phyloP scores from a whole-genome alignment of 1,140 invertebrate genomes.

The Apolygus lucorum region DNA sequence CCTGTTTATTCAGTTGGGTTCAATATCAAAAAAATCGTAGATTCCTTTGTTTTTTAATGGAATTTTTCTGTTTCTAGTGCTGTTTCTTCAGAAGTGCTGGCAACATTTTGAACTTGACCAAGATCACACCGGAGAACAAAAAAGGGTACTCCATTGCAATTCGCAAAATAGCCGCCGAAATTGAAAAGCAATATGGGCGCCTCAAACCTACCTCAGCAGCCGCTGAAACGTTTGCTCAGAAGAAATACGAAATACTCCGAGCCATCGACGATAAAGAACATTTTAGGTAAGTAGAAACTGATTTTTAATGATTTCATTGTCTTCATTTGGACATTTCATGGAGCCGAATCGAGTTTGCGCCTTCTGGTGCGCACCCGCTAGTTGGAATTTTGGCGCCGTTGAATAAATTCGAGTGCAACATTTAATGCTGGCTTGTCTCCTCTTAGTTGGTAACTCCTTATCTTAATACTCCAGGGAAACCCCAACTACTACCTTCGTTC shows the following conservation, averaged over 20 bases:
- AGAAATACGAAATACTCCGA: conserved; percentile 46
- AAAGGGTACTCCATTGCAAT: conserved; percentile 26
- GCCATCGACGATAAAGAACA: conserved; percentile 33
- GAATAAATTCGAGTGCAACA: too few relatives aligned
- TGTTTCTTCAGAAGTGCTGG: conserved; percentile 33
- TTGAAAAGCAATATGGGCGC: conserved; percentile 52
- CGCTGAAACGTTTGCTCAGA: conserved; percentile 45
- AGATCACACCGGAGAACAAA: conserved; percentile 19
- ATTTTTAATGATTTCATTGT: background rate
- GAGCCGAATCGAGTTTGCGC: too few relatives aligned
- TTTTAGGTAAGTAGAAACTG: conserved; percentile 32
- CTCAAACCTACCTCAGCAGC: conserved; percentile 48
- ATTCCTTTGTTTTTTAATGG: background rate
- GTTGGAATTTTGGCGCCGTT: too few relatives aligned
- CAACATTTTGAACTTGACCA: conserved; percentile 30
- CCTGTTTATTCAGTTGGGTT: too few relatives aligned
- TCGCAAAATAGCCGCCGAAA: conserved; percentile 48
- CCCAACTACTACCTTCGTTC: conserved; percentile 19
- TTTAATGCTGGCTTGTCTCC: background rate
- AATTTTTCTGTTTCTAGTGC: conserved; percentile 21
- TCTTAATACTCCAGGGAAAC: conserved; percentile 25
- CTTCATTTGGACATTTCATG: too few relatives aligned
- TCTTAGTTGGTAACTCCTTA: background rate
- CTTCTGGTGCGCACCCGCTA: too few relatives aligned
- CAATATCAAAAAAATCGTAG: too few relatives aligned